Evolutionary conservation across 92 coral and sea anemone species (phyloP).

Genomic region (Porites evermanni): DNA sequence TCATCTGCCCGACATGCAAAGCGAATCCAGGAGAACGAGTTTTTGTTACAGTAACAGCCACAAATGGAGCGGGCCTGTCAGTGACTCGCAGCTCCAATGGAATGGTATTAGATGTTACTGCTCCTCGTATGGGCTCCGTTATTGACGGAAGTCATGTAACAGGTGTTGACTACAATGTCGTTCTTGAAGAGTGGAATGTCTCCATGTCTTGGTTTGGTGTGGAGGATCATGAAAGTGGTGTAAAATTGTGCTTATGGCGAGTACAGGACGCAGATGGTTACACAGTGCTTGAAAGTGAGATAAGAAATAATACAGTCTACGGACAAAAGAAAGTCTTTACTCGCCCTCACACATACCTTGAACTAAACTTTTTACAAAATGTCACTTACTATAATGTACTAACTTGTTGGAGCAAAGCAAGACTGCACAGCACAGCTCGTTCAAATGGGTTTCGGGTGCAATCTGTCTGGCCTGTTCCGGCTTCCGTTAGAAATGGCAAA

Average conservation of each 20-base stretch:
- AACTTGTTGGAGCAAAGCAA: constrained; percentile 83
- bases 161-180: constrained; percentile 68
- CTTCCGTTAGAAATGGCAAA: constrained; percentile 75
- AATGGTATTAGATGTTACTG: constrained; percentile 80
- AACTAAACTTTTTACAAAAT: constrained; percentile 36
- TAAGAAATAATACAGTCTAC: constrained; percentile 28
- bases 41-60: constrained; percentile 72
- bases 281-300: constrained; percentile 25
- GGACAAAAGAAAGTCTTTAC: constrained; percentile 61
- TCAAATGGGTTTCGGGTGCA: constrained; percentile 92
- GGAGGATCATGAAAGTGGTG: constrained; percentile 83
- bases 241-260: constrained; percentile 74
- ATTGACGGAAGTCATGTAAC: constrained; percentile 76
- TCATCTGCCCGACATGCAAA: constrained; percentile 65
- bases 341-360: constrained; percentile 52
- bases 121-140: constrained; percentile 82
- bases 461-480: constrained; percentile 90
- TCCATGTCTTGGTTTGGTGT: constrained; percentile 90
- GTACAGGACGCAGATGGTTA: constrained; percentile 54
- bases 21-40: constrained; percentile 67
- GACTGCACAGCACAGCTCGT: constrained; percentile 48
- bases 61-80: constrained; percentile 84
- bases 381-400: constrained; percentile 67
- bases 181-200: constrained; percentile 74
- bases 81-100: constrained; percentile 79